A percentile compares a stretch with the other conserved stretches of the same genome.
These are phyloP conservation scores for Mormyrops attenuatus DNA, from an alignment of 2,797 vertebrate genomes.

Conservation along the genomic window DNA sequence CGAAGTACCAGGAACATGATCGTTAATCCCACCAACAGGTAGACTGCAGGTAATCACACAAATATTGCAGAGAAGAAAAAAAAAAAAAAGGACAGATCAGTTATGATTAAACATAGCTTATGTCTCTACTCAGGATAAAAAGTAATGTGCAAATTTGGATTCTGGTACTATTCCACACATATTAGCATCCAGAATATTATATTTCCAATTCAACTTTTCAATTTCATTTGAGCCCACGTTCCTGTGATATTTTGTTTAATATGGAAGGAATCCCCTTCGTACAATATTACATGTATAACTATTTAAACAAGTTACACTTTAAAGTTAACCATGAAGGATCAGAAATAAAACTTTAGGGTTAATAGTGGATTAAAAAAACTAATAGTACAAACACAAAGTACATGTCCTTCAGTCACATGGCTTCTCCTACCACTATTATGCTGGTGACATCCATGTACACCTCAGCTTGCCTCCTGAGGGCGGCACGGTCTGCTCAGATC, in stretches of 20 bases:
- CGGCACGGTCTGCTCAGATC: background rate
- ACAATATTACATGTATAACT: background rate
- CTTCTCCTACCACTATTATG: background rate
- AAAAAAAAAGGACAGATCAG: background rate
- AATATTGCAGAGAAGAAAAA: background rate
- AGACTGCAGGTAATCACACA: conserved; percentile 48
- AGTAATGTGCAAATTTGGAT: background rate
- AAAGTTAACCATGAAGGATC: background rate
- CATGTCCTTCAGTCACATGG: background rate
- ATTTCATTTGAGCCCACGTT: background rate
- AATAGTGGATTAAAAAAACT: background rate
- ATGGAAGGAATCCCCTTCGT: background rate
- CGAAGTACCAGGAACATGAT: conserved; percentile 79
- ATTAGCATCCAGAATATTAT: background rate
- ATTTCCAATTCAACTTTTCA: background rate
- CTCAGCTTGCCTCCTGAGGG: background rate
- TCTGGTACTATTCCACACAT: background rate
- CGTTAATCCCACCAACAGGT: conserved; percentile 70
- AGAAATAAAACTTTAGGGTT: background rate
- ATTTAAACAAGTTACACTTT: background rate
- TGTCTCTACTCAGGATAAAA: background rate
- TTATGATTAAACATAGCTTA: background rate
- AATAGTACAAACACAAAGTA: background rate
- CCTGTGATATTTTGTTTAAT: background rate
- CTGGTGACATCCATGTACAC: background rate